Percentiles rank a stretch among this genome's conserved stretches.
Evolutionary conservation across 2,888 invertebrate species (phyloP).

Genomic region (Linyphia triangularis): DNA sequence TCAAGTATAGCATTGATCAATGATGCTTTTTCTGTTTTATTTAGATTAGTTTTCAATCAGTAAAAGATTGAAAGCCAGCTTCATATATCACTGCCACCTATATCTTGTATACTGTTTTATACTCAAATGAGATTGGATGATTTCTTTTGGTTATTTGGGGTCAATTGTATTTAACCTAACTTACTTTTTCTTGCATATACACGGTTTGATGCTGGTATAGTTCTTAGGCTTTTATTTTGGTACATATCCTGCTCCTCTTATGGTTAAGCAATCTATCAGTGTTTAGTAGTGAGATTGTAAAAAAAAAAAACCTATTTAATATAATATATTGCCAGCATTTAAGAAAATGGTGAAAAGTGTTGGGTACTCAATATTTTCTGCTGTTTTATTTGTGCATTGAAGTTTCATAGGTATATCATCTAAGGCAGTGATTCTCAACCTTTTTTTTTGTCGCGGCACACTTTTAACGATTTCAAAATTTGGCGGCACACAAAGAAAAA

Average conservation of each 20-base stretch:
- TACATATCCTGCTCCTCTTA: background rate
- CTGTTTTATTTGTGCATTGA: background rate
- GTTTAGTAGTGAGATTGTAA: background rate
- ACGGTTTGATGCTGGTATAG: no score
- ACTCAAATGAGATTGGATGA: background rate
- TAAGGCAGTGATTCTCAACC: no score
- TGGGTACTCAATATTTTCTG: background rate
- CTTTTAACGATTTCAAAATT: no score
- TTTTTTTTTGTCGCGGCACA: no score
- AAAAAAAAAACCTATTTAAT: no score
- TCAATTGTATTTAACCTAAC: background rate
- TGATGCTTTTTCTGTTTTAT: no score
- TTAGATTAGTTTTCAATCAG: background rate
- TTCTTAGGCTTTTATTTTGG: no score
- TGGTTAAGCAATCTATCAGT: background rate
- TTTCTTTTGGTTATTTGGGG: background rate
- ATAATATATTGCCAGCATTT: no score
- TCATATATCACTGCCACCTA: conserved; percentile 3
- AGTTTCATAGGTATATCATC: background rate
- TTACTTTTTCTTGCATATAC: background rate
- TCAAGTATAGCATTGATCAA: no score
- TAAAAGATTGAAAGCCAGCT: background rate
- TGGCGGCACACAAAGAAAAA: no score
- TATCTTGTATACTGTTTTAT: no score
- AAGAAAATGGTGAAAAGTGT: background rate